phyloP scores from a whole-genome alignment of 2,797 vertebrate species.

The Melanotaenia maccullochi region DNA sequence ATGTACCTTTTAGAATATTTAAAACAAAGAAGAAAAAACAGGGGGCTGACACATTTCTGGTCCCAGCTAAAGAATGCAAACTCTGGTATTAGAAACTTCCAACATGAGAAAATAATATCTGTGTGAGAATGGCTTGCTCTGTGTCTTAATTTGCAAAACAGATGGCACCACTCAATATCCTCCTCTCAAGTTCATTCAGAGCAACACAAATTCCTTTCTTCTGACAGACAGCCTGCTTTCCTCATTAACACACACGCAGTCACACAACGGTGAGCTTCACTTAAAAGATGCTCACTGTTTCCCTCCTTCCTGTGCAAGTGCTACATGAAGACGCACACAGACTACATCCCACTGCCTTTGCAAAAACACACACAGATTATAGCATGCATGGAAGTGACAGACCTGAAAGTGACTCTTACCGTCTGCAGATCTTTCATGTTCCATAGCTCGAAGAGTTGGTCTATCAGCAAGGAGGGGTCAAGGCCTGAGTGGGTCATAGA shows the following conservation, averaged over 20 bases:
- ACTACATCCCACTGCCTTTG: conserved; percentile 26
- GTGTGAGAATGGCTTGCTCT: conserved; percentile 66
- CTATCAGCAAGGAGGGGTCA: conserved; percentile 71
- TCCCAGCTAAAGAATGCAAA: conserved; percentile 38
- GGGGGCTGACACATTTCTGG: conserved; percentile 31
- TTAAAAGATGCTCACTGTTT: conserved; percentile 40
- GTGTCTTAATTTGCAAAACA: conserved; percentile 76
- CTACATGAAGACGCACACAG: conserved; percentile 39
- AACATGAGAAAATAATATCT: conserved; percentile 69
- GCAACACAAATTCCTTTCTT: conserved; percentile 79
- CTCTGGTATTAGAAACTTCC: conserved; percentile 51
- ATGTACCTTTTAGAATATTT: neutral
- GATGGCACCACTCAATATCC: conserved; percentile 79
- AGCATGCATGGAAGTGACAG: conserved; percentile 41
- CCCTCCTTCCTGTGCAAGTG: conserved; percentile 41
- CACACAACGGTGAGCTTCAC: conserved; percentile 35
- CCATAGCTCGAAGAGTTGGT: conserved; percentile 77
- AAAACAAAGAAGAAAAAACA: conserved; percentile 6
- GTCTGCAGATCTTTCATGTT: conserved; percentile 71
- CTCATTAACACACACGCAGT: conserved; percentile 66
- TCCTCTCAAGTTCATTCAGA: conserved; percentile 81
- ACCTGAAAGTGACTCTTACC: conserved; percentile 72
- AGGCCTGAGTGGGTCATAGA: conserved; percentile 69
- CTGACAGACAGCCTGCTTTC: conserved; percentile 77
- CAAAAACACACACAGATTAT: conserved; percentile 31